Conservation (phyloP, 2,797 vertebrate species). For the Chaunax sp. region DNA sequence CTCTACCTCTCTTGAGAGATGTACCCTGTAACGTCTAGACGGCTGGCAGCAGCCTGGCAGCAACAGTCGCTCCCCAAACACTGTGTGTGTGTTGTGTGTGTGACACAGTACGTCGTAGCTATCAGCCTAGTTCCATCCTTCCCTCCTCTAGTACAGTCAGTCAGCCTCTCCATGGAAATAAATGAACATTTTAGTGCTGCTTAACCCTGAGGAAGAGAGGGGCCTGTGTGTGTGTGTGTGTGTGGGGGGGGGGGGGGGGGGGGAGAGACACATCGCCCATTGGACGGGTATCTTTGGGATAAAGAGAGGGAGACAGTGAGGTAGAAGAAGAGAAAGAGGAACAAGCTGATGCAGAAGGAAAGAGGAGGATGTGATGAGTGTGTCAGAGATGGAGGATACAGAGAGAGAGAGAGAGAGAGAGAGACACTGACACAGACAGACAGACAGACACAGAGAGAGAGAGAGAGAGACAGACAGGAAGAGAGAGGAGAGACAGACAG, state of each 20-base stretch:
- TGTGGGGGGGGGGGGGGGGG: not conserved
- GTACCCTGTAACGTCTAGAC: conserved; percentile 66
- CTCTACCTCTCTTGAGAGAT: conserved; percentile 51
- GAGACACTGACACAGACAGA: conserved; percentile 10
- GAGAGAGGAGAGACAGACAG: too few species aligned
- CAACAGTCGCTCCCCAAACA: conserved; percentile 45
- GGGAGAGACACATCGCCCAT: conserved; percentile 19
- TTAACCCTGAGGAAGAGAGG: conserved; percentile 68
- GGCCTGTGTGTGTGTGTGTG: conserved; percentile 26
- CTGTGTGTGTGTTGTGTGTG: conserved; percentile 21
- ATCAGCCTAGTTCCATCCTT: conserved; percentile 55
- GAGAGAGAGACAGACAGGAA: too few species aligned
- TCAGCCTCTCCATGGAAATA: conserved; percentile 70
- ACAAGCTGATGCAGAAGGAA: conserved; percentile 10
- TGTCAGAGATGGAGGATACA: conserved; percentile 29
- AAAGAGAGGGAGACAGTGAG: conserved; percentile 27
- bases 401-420: not conserved
- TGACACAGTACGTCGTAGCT: conserved; percentile 57
- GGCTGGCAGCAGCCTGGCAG: conserved; percentile 67
- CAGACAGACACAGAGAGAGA: too few species aligned
- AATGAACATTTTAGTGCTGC: conserved; percentile 73
- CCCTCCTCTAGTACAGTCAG: conserved; percentile 42
- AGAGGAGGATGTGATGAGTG: conserved; percentile 25
- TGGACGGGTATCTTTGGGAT: conserved; percentile 48
- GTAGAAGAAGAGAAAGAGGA: conserved; percentile 17